phyloP scores from a whole-genome alignment of 2,113 vertebrate species.

The Aplodontia rufa region DNA sequence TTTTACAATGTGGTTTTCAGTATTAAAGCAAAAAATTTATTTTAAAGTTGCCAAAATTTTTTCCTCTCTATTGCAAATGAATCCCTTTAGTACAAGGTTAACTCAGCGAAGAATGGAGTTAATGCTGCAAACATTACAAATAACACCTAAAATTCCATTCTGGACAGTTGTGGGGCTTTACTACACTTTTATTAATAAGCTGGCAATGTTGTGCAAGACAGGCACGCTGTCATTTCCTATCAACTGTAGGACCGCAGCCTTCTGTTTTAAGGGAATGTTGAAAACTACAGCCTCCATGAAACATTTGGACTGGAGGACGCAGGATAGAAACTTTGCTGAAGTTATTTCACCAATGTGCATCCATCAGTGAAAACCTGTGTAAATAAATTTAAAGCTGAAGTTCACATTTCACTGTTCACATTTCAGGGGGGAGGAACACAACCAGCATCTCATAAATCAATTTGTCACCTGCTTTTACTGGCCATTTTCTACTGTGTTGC shows the following conservation, averaged over 20 bases:
- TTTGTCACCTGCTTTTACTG: constrained; percentile 63
- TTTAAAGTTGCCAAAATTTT: constrained; percentile 2
- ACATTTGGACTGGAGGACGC: constrained; percentile 51
- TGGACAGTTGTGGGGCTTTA: neutral
- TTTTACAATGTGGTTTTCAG: constrained; percentile 54
- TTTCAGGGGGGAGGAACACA: constrained; percentile 30
- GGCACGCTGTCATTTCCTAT: neutral
- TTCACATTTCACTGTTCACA: constrained; percentile 72
- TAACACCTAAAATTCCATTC: neutral
- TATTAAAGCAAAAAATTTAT: constrained; percentile 4
- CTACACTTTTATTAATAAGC: constrained; percentile 20
- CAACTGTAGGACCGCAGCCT: neutral
- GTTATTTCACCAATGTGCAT: constrained; percentile 40
- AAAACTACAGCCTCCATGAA: constrained; percentile 15
- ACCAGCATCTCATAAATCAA: constrained; percentile 63
- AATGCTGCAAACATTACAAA: neutral
- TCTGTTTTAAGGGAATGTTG: neutral
- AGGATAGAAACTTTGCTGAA: constrained; percentile 54
- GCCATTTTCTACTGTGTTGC: constrained; percentile 54
- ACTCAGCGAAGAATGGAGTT: neutral
- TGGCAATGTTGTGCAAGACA: neutral
- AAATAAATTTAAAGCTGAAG: constrained; percentile 69
- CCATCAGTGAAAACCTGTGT: constrained; percentile 62
- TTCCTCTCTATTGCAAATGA: neutral
- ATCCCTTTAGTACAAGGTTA: neutral